Base-by-base conservation (phyloP, 53 echinoderm and acorn worm species). In the Astropecten irregularis region DNA sequence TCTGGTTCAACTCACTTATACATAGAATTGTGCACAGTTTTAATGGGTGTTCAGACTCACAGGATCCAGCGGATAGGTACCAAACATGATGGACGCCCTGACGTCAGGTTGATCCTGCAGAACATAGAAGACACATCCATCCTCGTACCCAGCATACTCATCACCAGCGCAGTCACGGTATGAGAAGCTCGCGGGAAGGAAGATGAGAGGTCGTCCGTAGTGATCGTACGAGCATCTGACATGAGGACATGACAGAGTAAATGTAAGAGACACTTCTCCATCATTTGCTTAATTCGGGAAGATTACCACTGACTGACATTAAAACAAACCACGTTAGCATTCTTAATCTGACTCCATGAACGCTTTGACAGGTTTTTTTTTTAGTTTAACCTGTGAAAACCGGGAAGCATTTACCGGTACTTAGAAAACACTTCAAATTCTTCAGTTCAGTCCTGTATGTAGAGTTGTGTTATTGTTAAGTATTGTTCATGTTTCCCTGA, bases 71-170 rank as follows among this genome's bases (percentile, higher is more conserved):
- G 63, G 66, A n/a, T 86, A 76, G 6, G 52, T 69, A 30, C 69
- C 53, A 40, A 38, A 86, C 86, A 86, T 86, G 50, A 86, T 76
- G 42, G 86, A 86, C 2, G 65, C 66, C 4, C 77, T 76, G 65
- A 66, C 62, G 38, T 64, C 36, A 44, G 19, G 32, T 16, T 76
- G 76, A 9, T 66, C 54, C 51, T 1, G 5, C 19, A 32, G 44
- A 3, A 62, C 15, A n/a, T 49, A 64, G 46, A 42, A 86, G 9
- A 86, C 39, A 26, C 84, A 84, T 25, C 73, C 73, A 23, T 71
- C 81, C 81, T 81, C 81, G 66, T 81, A 81, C 16, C 81, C 81
- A n/a, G 8, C 21, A 20, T 32, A 46, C 81, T 25, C 9, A 28
- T 64, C 9, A 20, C 81, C 81, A 3, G 14, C 49, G 33, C 81